Evolutionary conservation across 2,888 invertebrate species (phyloP).

Genomic region (Rutpela maculata): DNA sequence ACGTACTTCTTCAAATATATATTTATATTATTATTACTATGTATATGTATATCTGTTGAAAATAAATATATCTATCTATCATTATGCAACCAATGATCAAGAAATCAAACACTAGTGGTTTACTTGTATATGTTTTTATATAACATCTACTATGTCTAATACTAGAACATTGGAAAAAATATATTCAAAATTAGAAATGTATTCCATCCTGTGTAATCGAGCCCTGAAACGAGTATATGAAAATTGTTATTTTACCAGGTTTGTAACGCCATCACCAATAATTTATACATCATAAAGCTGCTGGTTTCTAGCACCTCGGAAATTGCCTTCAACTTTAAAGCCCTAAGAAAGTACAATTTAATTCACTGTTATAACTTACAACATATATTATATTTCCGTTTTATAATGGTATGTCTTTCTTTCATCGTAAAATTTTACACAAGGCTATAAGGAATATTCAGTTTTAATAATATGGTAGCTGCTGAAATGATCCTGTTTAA

Average conservation of each 20-base stretch:
- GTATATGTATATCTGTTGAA: no score
- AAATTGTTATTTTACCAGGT: conserved; percentile 21
- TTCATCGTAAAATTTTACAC: conserved; percentile 32
- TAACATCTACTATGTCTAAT: no score
- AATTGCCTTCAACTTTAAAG: conserved; percentile 42
- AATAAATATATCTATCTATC: no score
- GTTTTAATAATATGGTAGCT: conserved; percentile 11
- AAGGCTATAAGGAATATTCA: conserved; percentile 9
- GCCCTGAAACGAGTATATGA: conserved; percentile 9
- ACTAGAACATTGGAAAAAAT: no score
- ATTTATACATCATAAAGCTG: conserved; percentile 38
- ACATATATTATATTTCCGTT: conserved; percentile 39
- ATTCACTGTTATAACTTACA: conserved; percentile 32
- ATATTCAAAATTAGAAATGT: not conserved
- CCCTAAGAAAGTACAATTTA: conserved; percentile 39
- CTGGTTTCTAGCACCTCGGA: conserved; percentile 36
- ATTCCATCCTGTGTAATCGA: not conserved
- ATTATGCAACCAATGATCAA: no score
- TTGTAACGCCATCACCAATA: conserved; percentile 28
- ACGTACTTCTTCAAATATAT: no score
- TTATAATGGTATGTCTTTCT: conserved; percentile 37
- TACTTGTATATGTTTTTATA: no score
- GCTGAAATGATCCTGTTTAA: not conserved
- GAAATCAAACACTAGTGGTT: no score
- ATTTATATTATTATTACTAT: no score